Evolutionary conservation across 2,797 vertebrate species (phyloP).

Genomic region (Choloepus didactylus): DNA sequence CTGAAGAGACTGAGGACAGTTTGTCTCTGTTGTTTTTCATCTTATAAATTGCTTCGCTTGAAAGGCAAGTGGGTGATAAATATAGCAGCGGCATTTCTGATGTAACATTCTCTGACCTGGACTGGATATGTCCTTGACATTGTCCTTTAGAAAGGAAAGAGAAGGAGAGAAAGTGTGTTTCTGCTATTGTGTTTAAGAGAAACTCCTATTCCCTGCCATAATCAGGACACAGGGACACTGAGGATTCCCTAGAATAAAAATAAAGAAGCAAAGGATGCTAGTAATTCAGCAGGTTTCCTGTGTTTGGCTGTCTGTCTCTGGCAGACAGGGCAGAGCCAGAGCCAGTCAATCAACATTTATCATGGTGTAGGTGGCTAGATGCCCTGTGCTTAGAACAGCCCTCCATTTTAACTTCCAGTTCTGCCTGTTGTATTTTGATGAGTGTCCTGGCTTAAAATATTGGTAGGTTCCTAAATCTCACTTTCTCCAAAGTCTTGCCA

Average conservation of each 20-base stretch:
- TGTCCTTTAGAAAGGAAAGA: conserved; percentile 65
- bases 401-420: background rate
- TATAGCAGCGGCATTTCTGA: conserved; percentile 79
- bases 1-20: background rate
- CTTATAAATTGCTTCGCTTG: conserved; percentile 58
- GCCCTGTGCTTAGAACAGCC: background rate
- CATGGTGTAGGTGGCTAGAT: background rate
- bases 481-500: conserved; percentile 5
- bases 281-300: background rate
- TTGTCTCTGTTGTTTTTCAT: conserved; percentile 62
- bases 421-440: background rate
- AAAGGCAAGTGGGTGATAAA: conserved; percentile 74
- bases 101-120: conserved; percentile 67
- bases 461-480: background rate
- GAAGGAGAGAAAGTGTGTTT: background rate
- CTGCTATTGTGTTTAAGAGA: background rate
- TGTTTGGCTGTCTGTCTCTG: background rate
- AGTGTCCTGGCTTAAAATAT: background rate
- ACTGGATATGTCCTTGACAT: conserved; percentile 57
- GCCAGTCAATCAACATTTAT: background rate
- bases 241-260: conserved; percentile 4
- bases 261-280: background rate
- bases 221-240: background rate
- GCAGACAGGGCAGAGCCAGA: background rate
- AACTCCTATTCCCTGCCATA: background rate